Evolutionary conservation across 2,888 invertebrate genomes (phyloP), one percentile per base, ranked within the genome.

Genomic region (Heterodera filipjevi): DNA sequence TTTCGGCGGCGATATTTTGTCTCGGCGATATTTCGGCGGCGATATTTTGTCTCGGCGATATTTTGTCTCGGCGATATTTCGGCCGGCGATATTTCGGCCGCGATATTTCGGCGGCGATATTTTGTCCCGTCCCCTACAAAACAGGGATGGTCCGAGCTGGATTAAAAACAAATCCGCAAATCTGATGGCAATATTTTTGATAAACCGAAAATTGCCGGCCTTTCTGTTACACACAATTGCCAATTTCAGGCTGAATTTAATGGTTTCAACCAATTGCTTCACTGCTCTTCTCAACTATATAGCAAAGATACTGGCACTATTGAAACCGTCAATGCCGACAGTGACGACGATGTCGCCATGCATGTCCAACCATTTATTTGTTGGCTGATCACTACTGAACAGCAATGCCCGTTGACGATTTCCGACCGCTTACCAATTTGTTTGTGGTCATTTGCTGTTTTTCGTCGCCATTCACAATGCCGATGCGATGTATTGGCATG

Each of bases 381-480:
- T 59, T 59, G 59, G 59, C 59, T 59, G 59, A 59, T 59, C 59
- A 59, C 49, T 22, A 53, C 59, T 59, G 59, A 59, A 27, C 59
- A 59, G 0, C 27, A 27, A 27, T n/a, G n/a, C 27, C 59, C 59
- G 59, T n/a, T 59, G 59, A 59, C 59, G n/a, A 27, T 27, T 14
- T 44, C 10, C 12, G 44, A 73, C 2, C 35, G 64, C 22, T 27
- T 73, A 22, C 73, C 73, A 0, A 73, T 73, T 73, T 35, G 53
- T 27, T 35, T 73, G 0, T 73, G 73, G 73, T 14, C 35, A n/a
- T 35, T 71, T 71, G 44, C 35, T 14, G 33, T n/a, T 10, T 73
- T 72, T 22, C 49, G 49, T 49, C 49, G 59, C 5, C 59, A n/a
- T 59, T 59, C n/a, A 8, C 59, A 27, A 12, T n/a, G 59, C n/a